A percentile compares a stretch with the other conserved stretches of the same genome.
Evolutionary conservation across 2,888 invertebrate genomes (phyloP).

Genomic region (Dromius quadrimaculatus): DNA sequence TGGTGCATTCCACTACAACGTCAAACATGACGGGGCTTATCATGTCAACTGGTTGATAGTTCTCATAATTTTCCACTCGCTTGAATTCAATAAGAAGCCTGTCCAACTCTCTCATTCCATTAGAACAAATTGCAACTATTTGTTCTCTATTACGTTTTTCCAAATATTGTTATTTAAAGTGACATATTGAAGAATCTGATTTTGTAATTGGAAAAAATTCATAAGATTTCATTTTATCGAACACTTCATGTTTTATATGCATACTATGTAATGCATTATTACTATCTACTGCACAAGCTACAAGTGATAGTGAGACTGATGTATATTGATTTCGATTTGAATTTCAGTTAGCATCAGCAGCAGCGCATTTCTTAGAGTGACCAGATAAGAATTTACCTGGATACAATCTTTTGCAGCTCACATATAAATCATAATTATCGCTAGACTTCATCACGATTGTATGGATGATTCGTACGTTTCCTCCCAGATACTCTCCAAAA

Average conservation of each 20-base stretch:
- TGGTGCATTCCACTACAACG: conserved; percentile 31
- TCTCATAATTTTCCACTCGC: conserved; percentile 35
- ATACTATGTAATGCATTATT: conserved; percentile 33
- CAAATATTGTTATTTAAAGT: conserved; percentile 52
- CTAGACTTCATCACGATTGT: too few relatives aligned
- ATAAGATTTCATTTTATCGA: conserved; percentile 32
- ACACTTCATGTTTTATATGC: conserved; percentile 37
- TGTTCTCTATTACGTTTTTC: conserved; percentile 53
- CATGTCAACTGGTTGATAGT: conserved; percentile 17
- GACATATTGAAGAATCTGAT: conserved; percentile 46
- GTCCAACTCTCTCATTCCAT: conserved; percentile 40
- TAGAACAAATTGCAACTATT: conserved; percentile 39
- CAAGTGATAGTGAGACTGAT: conserved; percentile 49
- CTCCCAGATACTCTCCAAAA: too few relatives aligned
- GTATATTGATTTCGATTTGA: conserved; percentile 35
- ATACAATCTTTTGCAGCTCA: too few relatives aligned
- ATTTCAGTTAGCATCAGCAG: conserved; percentile 13
- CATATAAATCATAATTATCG: too few relatives aligned
- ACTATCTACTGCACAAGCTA: conserved; percentile 43
- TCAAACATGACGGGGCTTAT: conserved; percentile 33
- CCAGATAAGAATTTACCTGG: too few relatives aligned
- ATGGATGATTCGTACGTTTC: too few relatives aligned
- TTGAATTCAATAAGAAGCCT: conserved; percentile 53
- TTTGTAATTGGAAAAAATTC: conserved; percentile 32
- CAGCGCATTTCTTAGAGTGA: conserved; percentile 47